Evolutionary conservation across 2,797 vertebrate genomes (phyloP), one percentile per base, ranked within the genome.

Genomic region (Poecilia wingei): DNA sequence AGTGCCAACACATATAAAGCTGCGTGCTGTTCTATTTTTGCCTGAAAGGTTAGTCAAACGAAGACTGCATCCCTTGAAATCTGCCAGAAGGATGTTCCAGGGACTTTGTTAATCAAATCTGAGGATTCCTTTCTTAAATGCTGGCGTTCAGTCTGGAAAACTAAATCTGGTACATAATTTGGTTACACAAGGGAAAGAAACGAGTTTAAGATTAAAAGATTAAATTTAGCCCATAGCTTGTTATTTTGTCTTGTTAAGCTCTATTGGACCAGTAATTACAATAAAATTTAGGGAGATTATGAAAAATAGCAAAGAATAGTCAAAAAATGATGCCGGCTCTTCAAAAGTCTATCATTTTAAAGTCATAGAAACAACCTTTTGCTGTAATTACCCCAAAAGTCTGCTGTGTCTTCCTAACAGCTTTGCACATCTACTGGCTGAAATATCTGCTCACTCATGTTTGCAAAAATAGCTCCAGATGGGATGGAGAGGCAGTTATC

Each of bases 31-130:
- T 36, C 33, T 20, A 20, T 36, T 64, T 64, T 36, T 36, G 13
- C 59, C 14, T 64, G 31, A 61, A 61, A 31, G 28, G 57, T 33
- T 14, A 33, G 22, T 70, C 68, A 45, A 45, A 45, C 0, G 25
- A 25, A 68, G 20, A 3, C 22, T 45, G 25, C 22, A 70, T 45
- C 68, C 68, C 22, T 43, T 28, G 16, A 25, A n/a, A 28, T 31
- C 22, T 45, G 22, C 22, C 41, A 70, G 68, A 70, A 70, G 6
- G 20, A 45, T 28, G 41, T 66, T 41, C 33, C 20, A 39, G 18
- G 28, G 39, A 70, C 41, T 70, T 45, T 13, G 36, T 68, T 68
- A 45, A 70, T 70, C 41, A 70, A 45, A 70, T 43, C 39, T 66
- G 5, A 41, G 39, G 39, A 43, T 12, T 43, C 25, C 10, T n/a